A percentile compares a stretch with the other conserved stretches of the same genome.
Evolutionary conservation across 2,113 vertebrate genomes (phyloP).

Genomic region (Chionis minor): DNA sequence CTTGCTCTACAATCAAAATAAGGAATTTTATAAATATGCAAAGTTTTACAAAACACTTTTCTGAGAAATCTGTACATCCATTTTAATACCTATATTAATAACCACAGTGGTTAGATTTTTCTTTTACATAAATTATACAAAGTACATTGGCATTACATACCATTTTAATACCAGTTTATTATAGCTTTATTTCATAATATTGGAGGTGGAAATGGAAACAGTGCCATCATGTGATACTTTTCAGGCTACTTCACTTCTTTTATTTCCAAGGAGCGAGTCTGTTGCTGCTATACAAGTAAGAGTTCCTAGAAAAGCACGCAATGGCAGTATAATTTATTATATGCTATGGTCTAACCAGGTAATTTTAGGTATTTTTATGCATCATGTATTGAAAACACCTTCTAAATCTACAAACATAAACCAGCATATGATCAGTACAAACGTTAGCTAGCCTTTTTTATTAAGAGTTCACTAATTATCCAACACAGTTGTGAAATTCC

Average conservation of each 20-base stretch:
- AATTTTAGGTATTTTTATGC: not conserved
- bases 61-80: slow-evolving; percentile 60
- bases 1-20: slow-evolving; percentile 51
- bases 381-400: not conserved
- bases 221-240: slow-evolving; percentile 99
- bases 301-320: slow-evolving; percentile 17
- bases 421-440: not conserved
- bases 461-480: slow-evolving; percentile 19
- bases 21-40: slow-evolving; percentile 56
- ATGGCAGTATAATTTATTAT: slow-evolving; percentile 18
- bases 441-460: not conserved
- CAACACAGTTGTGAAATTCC: not conserved
- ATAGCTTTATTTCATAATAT: slow-evolving; percentile 80
- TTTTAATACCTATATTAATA: slow-evolving; percentile 65
- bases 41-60: slow-evolving; percentile 68
- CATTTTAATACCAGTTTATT: slow-evolving; percentile 79
- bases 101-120: slow-evolving; percentile 63
- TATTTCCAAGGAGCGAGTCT: slow-evolving; percentile 68
- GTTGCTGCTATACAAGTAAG: slow-evolving; percentile 57
- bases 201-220: slow-evolving; percentile 95
- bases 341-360: not conserved
- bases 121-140: slow-evolving; percentile 77
- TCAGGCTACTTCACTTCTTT: slow-evolving; percentile 87
- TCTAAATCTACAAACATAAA: slow-evolving; percentile 47
- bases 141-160: slow-evolving; percentile 60